Evolutionary conservation across 2,797 vertebrate species (phyloP), one percentile per base, ranked within the genome.

Genomic region (Gymnopithys bicolor): DNA sequence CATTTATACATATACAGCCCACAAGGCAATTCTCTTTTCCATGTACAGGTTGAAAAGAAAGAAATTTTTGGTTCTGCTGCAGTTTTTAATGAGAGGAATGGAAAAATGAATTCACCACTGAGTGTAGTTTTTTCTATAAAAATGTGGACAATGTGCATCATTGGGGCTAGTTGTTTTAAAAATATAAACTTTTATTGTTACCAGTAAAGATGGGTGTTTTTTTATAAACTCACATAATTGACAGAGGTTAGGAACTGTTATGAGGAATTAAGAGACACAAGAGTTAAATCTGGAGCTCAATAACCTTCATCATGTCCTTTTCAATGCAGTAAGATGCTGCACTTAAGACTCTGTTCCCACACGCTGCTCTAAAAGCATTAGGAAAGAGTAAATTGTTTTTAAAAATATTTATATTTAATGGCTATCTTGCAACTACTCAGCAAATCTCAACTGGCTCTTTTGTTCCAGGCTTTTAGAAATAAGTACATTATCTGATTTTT

Each of bases 391-490:
- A 92, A 94, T 91, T 94, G 93, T 90, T 97, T 95, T 96, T 7
- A 93, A 96, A 95, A 93, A 97, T 95, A 94, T 95, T 96, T 95
- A 93, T 96, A 96, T 96, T 96, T 97, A 94, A 96, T 96, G 87
- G 79, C 75, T 77, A 37, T 92, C 82, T 91, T 94, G 87, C 73
- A 96, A 69, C 79, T 89, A 94, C 92, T 96, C 95, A 96, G 95
- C 94, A 94, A 91, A 88, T 96, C 89, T 96, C 76, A 73, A 73
- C 84, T 84, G 93, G 71, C 53, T 95, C 69, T 92, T 94, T 84
- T 86, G 89, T 92, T 93, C 89, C 79, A 95, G 84, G 91, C 95
- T 95, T 95, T 97, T 84, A 97, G 91, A 92, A 95, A 93, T 91
- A 91, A 95, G 89, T 91, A 63, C 92, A 91, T 95, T 91, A 96